phyloP scores from a whole-genome alignment of 1,140 invertebrate species.

The Zaprionus davidi region DNA sequence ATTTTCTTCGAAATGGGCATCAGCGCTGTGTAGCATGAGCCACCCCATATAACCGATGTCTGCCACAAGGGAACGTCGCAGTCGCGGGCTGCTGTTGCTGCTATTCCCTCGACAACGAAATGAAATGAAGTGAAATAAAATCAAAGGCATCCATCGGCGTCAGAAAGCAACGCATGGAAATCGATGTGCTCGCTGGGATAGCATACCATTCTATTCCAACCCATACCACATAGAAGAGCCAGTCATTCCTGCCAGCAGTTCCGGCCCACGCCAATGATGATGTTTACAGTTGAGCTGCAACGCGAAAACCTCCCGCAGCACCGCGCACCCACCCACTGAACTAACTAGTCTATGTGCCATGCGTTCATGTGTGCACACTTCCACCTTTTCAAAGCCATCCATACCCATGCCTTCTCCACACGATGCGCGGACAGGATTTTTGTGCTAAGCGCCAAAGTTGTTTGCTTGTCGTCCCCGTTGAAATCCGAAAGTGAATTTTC shows the following conservation, averaged over 20 bases:
- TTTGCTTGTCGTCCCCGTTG: slow-evolving; percentile 28
- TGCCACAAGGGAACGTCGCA: slow-evolving; percentile 41
- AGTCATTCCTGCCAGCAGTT: slow-evolving; percentile 34
- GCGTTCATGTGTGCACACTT: slow-evolving; percentile 51
- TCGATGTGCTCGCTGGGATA: slow-evolving; percentile 33
- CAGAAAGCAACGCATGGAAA: slow-evolving; percentile 65
- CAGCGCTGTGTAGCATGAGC: background rate
- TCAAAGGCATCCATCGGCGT: slow-evolving; percentile 72
- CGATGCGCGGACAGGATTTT: slow-evolving; percentile 40
- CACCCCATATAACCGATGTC: slow-evolving; percentile 1
- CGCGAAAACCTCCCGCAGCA: slow-evolving; percentile 27
- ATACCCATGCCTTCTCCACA: too few species aligned
- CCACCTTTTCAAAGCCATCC: slow-evolving; percentile 3
- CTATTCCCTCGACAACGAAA: slow-evolving; percentile 59
- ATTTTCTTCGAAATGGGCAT: slow-evolving; percentile 29
- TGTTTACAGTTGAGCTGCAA: slow-evolving; percentile 78
- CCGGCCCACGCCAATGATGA: slow-evolving; percentile 54
- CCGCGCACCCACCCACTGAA: background rate
- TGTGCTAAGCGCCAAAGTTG: slow-evolving; percentile 40
- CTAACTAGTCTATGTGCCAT: slow-evolving; percentile 35
- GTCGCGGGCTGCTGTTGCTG: slow-evolving; percentile 42
- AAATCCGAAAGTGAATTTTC: slow-evolving; percentile 59
- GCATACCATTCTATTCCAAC: background rate
- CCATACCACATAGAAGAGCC: slow-evolving; percentile 17
- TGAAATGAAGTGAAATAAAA: slow-evolving; percentile 82